Base-by-base conservation (phyloP, 2,113 vertebrate genomes). In the Synchiropus splendidus region DNA sequence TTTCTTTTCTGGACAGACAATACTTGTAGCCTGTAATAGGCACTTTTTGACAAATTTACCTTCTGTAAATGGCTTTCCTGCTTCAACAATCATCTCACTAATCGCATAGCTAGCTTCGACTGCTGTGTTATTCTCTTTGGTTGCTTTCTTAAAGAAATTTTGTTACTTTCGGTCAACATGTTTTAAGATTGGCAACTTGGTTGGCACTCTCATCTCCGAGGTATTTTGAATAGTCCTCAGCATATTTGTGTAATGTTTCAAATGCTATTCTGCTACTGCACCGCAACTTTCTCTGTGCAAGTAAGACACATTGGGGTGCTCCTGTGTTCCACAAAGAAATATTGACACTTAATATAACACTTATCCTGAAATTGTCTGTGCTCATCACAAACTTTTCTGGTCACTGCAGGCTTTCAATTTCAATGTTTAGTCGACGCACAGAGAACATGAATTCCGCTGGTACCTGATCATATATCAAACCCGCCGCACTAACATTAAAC, bases 351-450 rank as follows among this genome's bases (percentile, higher is more conserved):
- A n/a, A 6, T 39, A 5, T 45, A 17, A 40, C 41, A 50, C n/a
- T 43, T 48, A 10, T 48, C 52, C 37, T 54, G 52, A 47, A 42
- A 55, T 48, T 48, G 38, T 36, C 52, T 55, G 16, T 51, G 36
- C 36, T 37, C 10, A 5, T 37, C 15, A 6, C 36, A 8, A 37
- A 37, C 36, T 1, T 37, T 37, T 37, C 6, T 40, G 2, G 12
- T 40, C 11, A 12, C 16, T 2, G 10, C 39, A 40, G 12, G 13
- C 5, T 39, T 39, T 39, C 8, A 16, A 11, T n/a, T n/a, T n/a
- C n/a, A n/a, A n/a, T n/a, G n/a, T n/a, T n/a, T n/a, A n/a, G n/a
- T n/a, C n/a, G n/a, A n/a, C n/a, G n/a, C n/a, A n/a, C n/a, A n/a
- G n/a, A n/a, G n/a, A n/a, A n/a, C n/a, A n/a, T n/a, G n/a, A n/a